phyloP scores from a whole-genome alignment of 2,888 invertebrate species.

The Macaria notata region DNA sequence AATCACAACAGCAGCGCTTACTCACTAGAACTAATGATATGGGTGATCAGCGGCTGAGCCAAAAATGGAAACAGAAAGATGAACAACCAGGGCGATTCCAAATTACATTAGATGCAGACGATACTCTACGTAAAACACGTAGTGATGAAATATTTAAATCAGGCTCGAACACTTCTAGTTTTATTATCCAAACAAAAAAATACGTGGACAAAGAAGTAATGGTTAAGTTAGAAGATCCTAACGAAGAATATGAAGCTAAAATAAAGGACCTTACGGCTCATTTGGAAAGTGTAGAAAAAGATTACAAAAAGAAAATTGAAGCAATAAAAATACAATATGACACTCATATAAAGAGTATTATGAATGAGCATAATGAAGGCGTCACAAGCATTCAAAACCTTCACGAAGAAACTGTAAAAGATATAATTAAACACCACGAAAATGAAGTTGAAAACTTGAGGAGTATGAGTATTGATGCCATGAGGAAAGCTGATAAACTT shows the following conservation, averaged over 20 bases:
- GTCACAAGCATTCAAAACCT: constrained; percentile 78
- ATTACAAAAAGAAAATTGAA: constrained; percentile 67
- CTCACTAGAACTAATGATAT: constrained; percentile 32
- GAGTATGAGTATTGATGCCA: constrained; percentile 71
- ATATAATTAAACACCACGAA: constrained; percentile 73
- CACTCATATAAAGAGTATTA: constrained; percentile 74
- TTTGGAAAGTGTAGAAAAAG: constrained; percentile 59
- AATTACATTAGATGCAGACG: constrained; percentile 56
- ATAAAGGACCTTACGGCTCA: constrained; percentile 54
- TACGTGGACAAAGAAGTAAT: constrained; percentile 45
- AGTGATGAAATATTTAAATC: constrained; percentile 47
- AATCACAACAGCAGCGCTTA: too few relatives aligned
- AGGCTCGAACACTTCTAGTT: constrained; percentile 32
- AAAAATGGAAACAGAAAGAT: too few relatives aligned
- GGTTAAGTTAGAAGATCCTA: constrained; percentile 46
- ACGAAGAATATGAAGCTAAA: constrained; percentile 56
- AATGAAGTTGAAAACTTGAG: constrained; percentile 77
- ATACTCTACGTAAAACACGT: constrained; percentile 39
- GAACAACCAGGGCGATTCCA: constrained; percentile 40
- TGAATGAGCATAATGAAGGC: constrained; percentile 79
- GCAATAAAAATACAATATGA: constrained; percentile 80
- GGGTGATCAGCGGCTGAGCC: too few relatives aligned
- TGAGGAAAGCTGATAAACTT: constrained; percentile 65
- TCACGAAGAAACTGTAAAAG: constrained; percentile 76
- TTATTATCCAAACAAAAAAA: constrained; percentile 26